Conservation (phyloP, 2,797 vertebrate species). For the Thalassophryne amazonica region DNA sequence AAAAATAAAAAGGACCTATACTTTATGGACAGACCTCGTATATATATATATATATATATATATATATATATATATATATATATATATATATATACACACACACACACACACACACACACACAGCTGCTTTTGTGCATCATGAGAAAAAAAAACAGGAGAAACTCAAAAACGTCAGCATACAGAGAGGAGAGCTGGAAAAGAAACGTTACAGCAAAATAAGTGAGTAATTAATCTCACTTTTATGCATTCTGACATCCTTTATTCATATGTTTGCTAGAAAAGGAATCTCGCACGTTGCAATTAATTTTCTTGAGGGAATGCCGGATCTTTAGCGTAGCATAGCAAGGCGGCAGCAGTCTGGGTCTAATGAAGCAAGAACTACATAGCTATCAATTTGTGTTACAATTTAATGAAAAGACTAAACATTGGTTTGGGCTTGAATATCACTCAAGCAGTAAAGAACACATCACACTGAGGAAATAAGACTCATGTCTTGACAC, state of each 20-base stretch:
- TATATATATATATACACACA: no score
- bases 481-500: slow-evolving; percentile 43
- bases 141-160: background rate
- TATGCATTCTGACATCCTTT: slow-evolving; percentile 33
- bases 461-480: slow-evolving; percentile 58
- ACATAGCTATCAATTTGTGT: slow-evolving; percentile 62
- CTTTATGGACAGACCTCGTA: no score
- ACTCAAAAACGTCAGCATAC: background rate
- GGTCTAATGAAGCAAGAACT: slow-evolving; percentile 64
- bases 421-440: slow-evolving; percentile 62
- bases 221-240: slow-evolving; percentile 30
- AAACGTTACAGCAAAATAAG: background rate
- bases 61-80: no score
- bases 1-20: no score
- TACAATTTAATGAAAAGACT: slow-evolving; percentile 75
- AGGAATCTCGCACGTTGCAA: slow-evolving; percentile 20
- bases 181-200: background rate
- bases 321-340: slow-evolving; percentile 19
- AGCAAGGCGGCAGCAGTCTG: slow-evolving; percentile 25
- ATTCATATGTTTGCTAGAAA: slow-evolving; percentile 30
- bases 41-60: no score
- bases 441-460: slow-evolving; percentile 62
- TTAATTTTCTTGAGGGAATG: slow-evolving; percentile 33
- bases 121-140: background rate
- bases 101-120: no score